Evolutionary conservation across 2,113 vertebrate genomes (phyloP), one percentile per base, ranked within the genome.

Genomic region (Trichomycterus rosablanca): DNA sequence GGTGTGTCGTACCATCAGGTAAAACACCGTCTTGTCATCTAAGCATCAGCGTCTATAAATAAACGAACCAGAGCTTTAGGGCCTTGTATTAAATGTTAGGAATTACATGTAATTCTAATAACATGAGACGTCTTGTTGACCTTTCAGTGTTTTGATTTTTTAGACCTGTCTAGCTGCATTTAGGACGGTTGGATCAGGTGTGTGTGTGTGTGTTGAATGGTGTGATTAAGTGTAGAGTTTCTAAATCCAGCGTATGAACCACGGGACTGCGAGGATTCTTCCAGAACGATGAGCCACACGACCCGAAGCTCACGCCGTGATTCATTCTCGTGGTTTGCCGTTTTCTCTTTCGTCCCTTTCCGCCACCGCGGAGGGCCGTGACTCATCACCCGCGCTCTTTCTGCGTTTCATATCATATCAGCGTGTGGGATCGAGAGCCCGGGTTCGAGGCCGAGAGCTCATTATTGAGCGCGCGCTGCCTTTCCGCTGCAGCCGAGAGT

Each of bases 371-470:
- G 16, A 19, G 59, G 40, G 59, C 45, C 18, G 32, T 60, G 58
- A 60, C 32, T 60, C 58, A 50, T 46, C 58, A 26, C 9, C 34
- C 23, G 15, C 24, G 35, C 15, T 28, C n/a, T 20, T 51, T 61
- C 45, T 39, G 44, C 3, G 8, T 16, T 49, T 57, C 22, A 52
- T 4, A 30, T n/a, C n/a, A n/a, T 16, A 63, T 45, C 28, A 24
- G 15, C 7, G 4, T 19, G 49, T 52, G 24, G 34, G 37, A 57
- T 24, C 10, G 58, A n/a, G n/a, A 43, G 12, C 5, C 45, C 49
- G 26, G 32, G 28, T 54, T 34, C 12, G 37, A 16, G 34, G 60
- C 11, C 9, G 51, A 45, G 39, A 35, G 30, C 19, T 23, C 11
- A 54, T 55, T 51, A 56, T 46, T 24, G 40, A 53, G 18, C 42